Conservation (phyloP, 2,888 invertebrate species). For the Charanyca ferruginea region DNA sequence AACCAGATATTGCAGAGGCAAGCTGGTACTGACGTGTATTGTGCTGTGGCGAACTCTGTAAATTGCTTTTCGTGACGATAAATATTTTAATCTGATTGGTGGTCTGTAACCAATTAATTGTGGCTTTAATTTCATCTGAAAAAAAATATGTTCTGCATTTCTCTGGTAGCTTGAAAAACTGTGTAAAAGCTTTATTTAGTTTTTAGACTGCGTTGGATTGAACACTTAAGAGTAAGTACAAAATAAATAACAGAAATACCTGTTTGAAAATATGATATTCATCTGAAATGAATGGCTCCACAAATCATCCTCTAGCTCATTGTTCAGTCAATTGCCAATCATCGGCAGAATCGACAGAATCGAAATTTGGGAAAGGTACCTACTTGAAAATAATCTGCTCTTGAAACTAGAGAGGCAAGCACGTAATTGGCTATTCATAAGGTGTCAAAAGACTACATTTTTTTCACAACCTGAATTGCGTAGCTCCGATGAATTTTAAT, state of each 20-base stretch:
- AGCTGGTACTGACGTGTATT: conserved; percentile 87
- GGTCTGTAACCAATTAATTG: conserved; percentile 88
- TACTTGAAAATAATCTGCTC: conserved; percentile 44
- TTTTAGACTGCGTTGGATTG: not conserved
- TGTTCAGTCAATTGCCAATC: conserved; percentile 41
- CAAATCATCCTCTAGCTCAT: conserved; percentile 20
- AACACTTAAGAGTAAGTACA: not conserved
- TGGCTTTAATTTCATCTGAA: conserved; percentile 79
- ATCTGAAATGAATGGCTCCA: conserved; percentile 12
- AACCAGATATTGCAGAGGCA: conserved; percentile 84
- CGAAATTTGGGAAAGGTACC: conserved; percentile 27
- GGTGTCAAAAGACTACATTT: conserved; percentile 69
- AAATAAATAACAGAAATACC: not conserved
- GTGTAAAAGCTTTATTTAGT: not conserved
- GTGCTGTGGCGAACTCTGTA: conserved; percentile 87
- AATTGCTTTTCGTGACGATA: conserved; percentile 90
- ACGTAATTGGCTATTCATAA: conserved; percentile 63
- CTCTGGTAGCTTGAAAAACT: conserved; percentile 15
- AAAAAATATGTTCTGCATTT: conserved; percentile 62
- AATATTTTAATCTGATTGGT: conserved; percentile 90
- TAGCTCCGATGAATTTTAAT: conserved; percentile 78
- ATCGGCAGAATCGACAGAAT: conserved; percentile 26
- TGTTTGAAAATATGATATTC: conserved; percentile 7
- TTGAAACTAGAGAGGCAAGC: conserved; percentile 40
- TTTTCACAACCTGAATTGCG: conserved; percentile 76